Base-by-base conservation (phyloP, 1,140 invertebrate species). In the Eciton burchellii region DNA sequence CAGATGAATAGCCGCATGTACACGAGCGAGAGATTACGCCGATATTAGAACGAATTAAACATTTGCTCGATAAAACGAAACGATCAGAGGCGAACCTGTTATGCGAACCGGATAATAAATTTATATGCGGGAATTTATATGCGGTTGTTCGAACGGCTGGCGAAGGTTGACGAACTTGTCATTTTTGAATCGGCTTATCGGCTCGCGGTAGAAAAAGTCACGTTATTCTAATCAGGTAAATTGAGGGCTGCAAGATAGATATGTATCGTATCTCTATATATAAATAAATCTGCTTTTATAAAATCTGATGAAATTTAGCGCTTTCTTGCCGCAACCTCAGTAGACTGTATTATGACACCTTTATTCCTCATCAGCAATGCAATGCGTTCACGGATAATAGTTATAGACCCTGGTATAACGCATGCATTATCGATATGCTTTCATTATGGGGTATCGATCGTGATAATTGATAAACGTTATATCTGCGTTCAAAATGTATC, bases 361-460 rank as follows among this genome's bases (percentile, higher is more conserved):
- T 84, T 84, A 84, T 72, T 72, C 71, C 85, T 77, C 82, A 68
- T 84, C 83, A 81, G 54, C 59, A 68, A 82, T 66, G 56, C 49
- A 79, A 82, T 54, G 49, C 57, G 43, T 47, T 70, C 66, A 60
- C 3, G 24, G 21, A 45, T 49, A 73, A 83, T 82, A 83, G 86
- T 86, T 86, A 76, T 49, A 41, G 24, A 62, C 19, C 16, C 14
- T 41, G 57, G 41, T 21, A 43, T 63, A 71, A 85, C 68, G 59
- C 57, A 54, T 63, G 19, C 16, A 45, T 82, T 59, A 66, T 82
- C 43, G 54, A 1, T 11, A 24, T 47, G 57, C 43, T 70, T 57
- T 6, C 47, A 56, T 70, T 74, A 43, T 70, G 62, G 43, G 24
- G 49, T 84, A 62, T 49, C 24, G 57, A 54, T 62, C 43, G 26